Evolutionary conservation across 2,888 invertebrate genomes (phyloP).

Genomic region (Drosophila longiperda): DNA sequence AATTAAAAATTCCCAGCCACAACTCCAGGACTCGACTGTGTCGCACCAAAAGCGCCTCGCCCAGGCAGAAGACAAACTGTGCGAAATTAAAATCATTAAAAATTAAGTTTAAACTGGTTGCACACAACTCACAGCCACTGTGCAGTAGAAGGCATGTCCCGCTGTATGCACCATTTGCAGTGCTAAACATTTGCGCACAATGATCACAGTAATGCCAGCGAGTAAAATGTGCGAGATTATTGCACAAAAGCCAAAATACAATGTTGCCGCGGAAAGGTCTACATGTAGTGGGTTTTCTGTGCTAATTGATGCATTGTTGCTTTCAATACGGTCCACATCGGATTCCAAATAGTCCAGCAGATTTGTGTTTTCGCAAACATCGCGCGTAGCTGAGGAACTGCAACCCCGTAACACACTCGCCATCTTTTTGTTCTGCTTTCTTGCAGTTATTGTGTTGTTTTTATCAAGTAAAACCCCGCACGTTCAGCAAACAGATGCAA

Average conservation of each 20-base stretch:
- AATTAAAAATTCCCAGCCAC: constrained; percentile 53
- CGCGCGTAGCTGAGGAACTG: constrained; percentile 29
- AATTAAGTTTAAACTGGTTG: background rate
- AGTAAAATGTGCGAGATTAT: constrained; percentile 60
- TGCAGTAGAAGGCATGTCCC: constrained; percentile 83
- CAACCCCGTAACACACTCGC: constrained; percentile 43
- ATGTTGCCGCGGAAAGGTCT: constrained; percentile 34
- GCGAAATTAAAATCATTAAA: background rate
- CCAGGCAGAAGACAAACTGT: constrained; percentile 81
- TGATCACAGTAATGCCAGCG: constrained; percentile 57
- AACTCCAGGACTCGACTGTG: constrained; percentile 62
- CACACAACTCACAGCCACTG: constrained; percentile 79
- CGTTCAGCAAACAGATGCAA: constrained; percentile 55
- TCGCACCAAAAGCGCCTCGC: constrained; percentile 81
- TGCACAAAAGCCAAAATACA: constrained; percentile 66
- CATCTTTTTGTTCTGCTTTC: constrained; percentile 36
- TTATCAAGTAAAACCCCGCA: constrained; percentile 59
- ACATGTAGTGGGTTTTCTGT: background rate
- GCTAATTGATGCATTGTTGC: constrained; percentile 13
- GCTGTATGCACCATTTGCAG: constrained; percentile 81
- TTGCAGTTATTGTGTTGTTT: background rate
- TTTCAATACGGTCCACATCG: background rate
- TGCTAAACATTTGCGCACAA: constrained; percentile 72
- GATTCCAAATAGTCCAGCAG: constrained; percentile 18
- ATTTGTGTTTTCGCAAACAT: constrained; percentile 44